Evolutionary conservation across 2,888 invertebrate genomes (phyloP), one percentile per base, ranked within the genome.

Genomic region (Pheosia gnoma): DNA sequence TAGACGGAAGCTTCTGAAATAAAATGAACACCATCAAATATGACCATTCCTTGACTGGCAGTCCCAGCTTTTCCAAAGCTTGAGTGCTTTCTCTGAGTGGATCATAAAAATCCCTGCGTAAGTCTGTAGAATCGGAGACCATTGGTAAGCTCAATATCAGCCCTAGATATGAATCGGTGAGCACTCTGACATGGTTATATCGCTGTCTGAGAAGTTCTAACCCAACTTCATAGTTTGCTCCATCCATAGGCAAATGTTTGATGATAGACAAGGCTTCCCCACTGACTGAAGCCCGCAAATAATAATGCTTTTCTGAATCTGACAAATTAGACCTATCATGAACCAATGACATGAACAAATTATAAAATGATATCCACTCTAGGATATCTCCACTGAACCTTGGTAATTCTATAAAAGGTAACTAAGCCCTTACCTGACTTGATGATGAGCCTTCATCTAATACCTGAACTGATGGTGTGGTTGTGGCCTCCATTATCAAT

Each of bases 271-370:
- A 36, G 6, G 53, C 53, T 11, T 53, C 36, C 5, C 53, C 53
- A 8, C 36, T 36, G 9, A 53, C 6, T 36, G 53, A 53, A 36
- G 53, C 53, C 25, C 53, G 25, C 5, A 53, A 11, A 53, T 53
- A 53, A 37, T 53, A 53, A 53, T 53, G 53, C 11, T 53, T 53
- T 53, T 53, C 53, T 36, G 1, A 25, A 11, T 37, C 53, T 53
- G 53, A 53, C 8, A 36, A 5, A 11, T 53, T 53, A 7, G 5
- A 5, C 37, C 53, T 13, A 8, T 53, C 36, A 37, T 53, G 36
- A 9, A 53, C 53, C 53, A 53, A 37, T 53, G 53, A 53, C 36
- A 5, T 25, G 11, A 53, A 53, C 37, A 53, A 53, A 53, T 53
- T 7, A 36, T 36, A 53, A 36, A 53, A 53, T 37, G 36, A 9